These are phyloP conservation scores for Endotricha flammealis DNA, from an alignment of 2,888 invertebrate species.

Conservation along the genomic window DNA sequence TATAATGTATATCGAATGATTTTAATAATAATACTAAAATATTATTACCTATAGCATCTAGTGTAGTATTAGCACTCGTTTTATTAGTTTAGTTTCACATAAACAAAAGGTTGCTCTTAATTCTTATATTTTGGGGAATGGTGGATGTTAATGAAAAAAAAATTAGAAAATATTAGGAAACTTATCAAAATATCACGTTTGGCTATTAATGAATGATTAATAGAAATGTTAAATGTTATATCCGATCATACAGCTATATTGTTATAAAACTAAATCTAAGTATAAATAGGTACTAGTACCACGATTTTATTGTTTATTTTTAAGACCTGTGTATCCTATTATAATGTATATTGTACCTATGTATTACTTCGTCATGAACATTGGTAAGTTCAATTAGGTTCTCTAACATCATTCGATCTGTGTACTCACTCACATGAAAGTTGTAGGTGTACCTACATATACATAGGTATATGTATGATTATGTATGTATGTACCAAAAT, in stretches of 20 bases:
- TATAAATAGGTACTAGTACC: slow-evolving; percentile 2
- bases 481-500: slow-evolving; percentile 40
- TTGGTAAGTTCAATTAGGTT: slow-evolving; percentile 10
- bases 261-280: slow-evolving; percentile 5
- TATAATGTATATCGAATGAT: slow-evolving; percentile 6
- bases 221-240: slow-evolving; percentile 7
- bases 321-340: slow-evolving; percentile 4
- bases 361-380: not conserved
- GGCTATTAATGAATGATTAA: slow-evolving; percentile 7
- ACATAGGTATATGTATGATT: slow-evolving; percentile 35
- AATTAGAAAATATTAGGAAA: slow-evolving; percentile 8
- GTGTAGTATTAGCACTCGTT: slow-evolving; percentile 7
- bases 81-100: slow-evolving; percentile 10
- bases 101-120: not conserved
- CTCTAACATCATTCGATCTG: slow-evolving; percentile 28
- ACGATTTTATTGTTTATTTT: slow-evolving; percentile 3
- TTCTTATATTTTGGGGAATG: slow-evolving; percentile 6
- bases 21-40: slow-evolving; percentile 7
- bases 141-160: not conserved
- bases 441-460: slow-evolving; percentile 23
- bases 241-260: slow-evolving; percentile 7
- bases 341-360: not conserved
- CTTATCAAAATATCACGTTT: slow-evolving; percentile 7
- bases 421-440: slow-evolving; percentile 29
- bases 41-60: slow-evolving; percentile 3